A percentile compares a stretch with the other conserved stretches of the same genome.
Conservation (phyloP, 2,113 vertebrate genomes). For the Monarcha castaneiventris region DNA sequence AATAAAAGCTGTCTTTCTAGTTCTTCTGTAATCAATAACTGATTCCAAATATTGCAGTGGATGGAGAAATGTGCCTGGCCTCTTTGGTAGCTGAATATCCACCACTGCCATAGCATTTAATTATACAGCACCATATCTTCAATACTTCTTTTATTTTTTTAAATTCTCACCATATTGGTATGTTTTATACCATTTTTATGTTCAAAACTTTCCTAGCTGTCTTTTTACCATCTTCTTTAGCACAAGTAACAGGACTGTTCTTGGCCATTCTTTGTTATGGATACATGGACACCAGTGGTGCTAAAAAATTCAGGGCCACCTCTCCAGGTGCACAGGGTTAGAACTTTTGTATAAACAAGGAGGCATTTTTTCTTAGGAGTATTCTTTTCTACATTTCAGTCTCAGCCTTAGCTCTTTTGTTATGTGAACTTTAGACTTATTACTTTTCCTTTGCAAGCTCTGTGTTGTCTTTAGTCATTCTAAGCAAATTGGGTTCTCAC, state of each 20-base stretch:
- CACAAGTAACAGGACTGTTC: background rate
- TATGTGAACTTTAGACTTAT: background rate
- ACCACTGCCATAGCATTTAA: background rate
- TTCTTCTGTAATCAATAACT: background rate
- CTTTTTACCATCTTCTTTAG: background rate
- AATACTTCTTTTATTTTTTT: background rate
- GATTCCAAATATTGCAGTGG: background rate
- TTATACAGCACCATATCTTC: background rate
- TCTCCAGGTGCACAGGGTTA: accelerated
- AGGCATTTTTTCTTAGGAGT: background rate
- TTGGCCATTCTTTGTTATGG: background rate
- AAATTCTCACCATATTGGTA: background rate
- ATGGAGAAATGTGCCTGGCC: background rate
- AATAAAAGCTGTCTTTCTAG: background rate
- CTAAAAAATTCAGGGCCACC: background rate
- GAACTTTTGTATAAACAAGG: background rate
- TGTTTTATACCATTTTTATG: background rate
- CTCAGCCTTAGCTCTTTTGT: background rate
- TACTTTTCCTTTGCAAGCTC: background rate
- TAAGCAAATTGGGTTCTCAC: conserved; percentile 26
- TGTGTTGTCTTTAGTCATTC: background rate
- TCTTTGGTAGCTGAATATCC: background rate
- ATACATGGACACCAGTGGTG: background rate
- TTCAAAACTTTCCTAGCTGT: background rate
- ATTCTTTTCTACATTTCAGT: background rate